Base-by-base conservation (phyloP, 2,113 vertebrate species). In the Lampris megalopsis region DNA sequence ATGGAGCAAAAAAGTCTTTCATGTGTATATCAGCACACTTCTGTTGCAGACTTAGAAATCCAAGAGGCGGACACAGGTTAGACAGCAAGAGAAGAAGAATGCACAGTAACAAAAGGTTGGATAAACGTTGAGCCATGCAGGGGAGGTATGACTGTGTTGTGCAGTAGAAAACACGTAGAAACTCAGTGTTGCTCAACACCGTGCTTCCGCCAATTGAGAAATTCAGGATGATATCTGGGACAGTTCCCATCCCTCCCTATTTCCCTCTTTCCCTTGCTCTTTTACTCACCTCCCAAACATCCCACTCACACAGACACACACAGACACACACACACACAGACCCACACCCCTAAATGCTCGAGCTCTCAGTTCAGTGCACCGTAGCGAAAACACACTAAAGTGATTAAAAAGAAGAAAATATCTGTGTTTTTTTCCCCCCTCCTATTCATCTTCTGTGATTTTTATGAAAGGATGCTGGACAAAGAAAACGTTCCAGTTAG, bases 221-320 rank as follows among this genome's bases (percentile, higher is more conserved):
- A 71, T 78, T 77, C 71, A 80, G 64, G 76, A 68, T 71, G 79
- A 82, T 73, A 91, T 83, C 79, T 89, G 86, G 89, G 89, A 82
- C 77, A 86, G 60, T 74, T 38, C 63, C 52, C 54, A 36, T 71
- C 62, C 82, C 63, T 76, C 47, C 63, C 61, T 47, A 40, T 63
- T 6, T 63, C 61, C 40, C 61, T 45, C 61, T 41, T 6, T 47
- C 54, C 77, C 62, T 61, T 77, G 81, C 69, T 68, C 63, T 42
- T 72, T 45, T 56, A 59, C 53, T 35, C 71, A 54, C 49, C 41
- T 61, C 11, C 1, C 35, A 2, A 5, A 11, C 9, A 36, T 9
- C 24, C 40, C 37, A 38, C 8, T 9, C 53, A 48, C 47, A 56
- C 53, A 56, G 2, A 56, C 53, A 56, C 43, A 38, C 9, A 41